Percentiles rank a stretch among this genome's conserved stretches.
Evolutionary conservation across 2,888 invertebrate species (phyloP).

Genomic region (Acleris laterana): DNA sequence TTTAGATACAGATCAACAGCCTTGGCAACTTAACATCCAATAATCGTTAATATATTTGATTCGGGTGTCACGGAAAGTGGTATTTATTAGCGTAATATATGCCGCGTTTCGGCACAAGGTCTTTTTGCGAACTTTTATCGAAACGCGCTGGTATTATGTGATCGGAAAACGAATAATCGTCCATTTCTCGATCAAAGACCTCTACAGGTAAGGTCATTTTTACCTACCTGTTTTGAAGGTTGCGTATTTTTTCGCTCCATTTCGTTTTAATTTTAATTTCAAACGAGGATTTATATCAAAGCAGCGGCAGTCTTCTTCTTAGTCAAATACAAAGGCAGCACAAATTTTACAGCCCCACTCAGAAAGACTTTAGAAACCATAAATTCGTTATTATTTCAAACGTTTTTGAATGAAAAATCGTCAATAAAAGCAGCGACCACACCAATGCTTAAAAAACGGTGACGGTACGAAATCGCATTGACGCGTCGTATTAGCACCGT

Average conservation of each 20-base stretch:
- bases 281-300: constrained; percentile 13
- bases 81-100: constrained; percentile 34
- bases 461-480: too few species aligned
- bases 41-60: constrained; percentile 19
- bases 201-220: constrained; percentile 31
- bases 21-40: constrained; percentile 12
- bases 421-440: too few species aligned
- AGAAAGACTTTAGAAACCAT: too few species aligned
- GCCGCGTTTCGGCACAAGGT: constrained; percentile 11
- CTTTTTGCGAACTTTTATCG: constrained; percentile 17
- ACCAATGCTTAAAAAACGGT: too few species aligned
- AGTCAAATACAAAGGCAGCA: too few species aligned
- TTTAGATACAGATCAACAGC: background rate
- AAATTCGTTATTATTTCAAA: too few species aligned
- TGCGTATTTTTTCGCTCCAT: constrained; percentile 8
- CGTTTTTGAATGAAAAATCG: too few species aligned
- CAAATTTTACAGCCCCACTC: too few species aligned
- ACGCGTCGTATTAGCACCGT: too few species aligned
- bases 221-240: constrained; percentile 37
- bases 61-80: constrained; percentile 18
- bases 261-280: constrained; percentile 24
- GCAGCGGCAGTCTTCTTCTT: too few species aligned
- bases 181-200: constrained; percentile 44
- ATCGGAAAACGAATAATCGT: constrained; percentile 9
- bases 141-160: constrained; percentile 24